These are phyloP conservation scores for Heliconius sara DNA, from an alignment of 2,888 invertebrate species.

Conservation along the genomic window DNA sequence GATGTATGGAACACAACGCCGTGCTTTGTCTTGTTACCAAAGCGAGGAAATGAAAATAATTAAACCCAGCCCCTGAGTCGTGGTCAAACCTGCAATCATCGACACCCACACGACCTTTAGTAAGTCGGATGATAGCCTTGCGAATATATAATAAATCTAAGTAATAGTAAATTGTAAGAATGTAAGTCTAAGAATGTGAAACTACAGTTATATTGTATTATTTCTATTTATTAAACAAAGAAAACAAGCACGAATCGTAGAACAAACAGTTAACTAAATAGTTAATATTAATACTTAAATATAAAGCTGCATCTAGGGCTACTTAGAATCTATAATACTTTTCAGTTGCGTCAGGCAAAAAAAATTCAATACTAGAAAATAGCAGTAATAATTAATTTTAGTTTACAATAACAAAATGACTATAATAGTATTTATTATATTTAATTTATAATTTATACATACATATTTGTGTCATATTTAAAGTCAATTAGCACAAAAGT, in stretches of 20 bases:
- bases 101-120: too few species aligned
- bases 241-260: constrained; percentile 60
- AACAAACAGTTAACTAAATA: constrained; percentile 50
- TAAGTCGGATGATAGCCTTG: too few species aligned
- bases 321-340: background rate
- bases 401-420: background rate
- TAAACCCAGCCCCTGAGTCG: too few species aligned
- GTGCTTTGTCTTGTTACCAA: too few species aligned
- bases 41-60: too few species aligned
- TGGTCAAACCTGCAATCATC: too few species aligned
- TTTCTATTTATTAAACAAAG: constrained; percentile 66
- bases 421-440: background rate
- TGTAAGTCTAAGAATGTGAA: too few species aligned
- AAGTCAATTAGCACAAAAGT: background rate
- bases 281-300: background rate
- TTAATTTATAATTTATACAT: background rate
- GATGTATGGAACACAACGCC: too few species aligned
- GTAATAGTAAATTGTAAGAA: background rate
- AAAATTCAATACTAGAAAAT: background rate
- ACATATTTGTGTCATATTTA: background rate
- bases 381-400: background rate
- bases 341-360: background rate
- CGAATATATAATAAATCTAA: too few species aligned
- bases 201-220: constrained; percentile 48
- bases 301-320: background rate